phyloP scores from a whole-genome alignment of 2,888 invertebrate genomes.

The Pachliopta kotzebuea region DNA sequence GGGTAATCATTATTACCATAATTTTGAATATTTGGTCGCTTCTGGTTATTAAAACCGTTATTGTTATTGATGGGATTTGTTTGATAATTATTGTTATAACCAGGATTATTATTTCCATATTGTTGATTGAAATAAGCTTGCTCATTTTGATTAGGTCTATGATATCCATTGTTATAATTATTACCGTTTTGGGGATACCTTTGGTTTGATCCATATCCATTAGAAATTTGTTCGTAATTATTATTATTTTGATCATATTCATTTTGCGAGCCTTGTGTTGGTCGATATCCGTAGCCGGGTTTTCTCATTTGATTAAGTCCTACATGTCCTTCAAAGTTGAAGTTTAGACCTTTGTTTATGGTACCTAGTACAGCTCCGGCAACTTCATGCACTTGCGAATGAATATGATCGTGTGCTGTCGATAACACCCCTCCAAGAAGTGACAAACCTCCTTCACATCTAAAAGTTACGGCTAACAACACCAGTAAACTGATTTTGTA shows the following conservation, averaged over 20 bases:
- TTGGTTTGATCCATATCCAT: constrained; percentile 24
- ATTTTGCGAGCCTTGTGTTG: constrained; percentile 41
- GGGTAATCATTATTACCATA: constrained; percentile 27
- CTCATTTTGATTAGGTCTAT: constrained; percentile 17
- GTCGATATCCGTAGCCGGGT: constrained; percentile 34
- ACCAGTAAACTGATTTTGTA: constrained; percentile 36
- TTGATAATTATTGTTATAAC: constrained; percentile 36
- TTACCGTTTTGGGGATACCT: constrained; percentile 21
- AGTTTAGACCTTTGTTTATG: constrained; percentile 40
- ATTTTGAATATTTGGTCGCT: constrained; percentile 28
- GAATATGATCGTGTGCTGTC: constrained; percentile 42
- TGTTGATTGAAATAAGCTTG: constrained; percentile 17
- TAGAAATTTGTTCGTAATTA: constrained; percentile 18
- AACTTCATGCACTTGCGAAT: constrained; percentile 43
- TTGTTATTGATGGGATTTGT: constrained; percentile 23
- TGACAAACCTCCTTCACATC: constrained; percentile 39
- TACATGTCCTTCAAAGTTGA: constrained; percentile 43
- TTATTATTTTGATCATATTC: constrained; percentile 45
- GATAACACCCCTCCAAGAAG: constrained; percentile 42
- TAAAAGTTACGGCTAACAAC: constrained; percentile 36
- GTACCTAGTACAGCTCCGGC: constrained; percentile 48
- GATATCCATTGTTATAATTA: constrained; percentile 19
- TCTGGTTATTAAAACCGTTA: constrained; percentile 15
- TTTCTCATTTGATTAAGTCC: constrained; percentile 33
- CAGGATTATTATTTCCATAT: constrained; percentile 27